Conservation (phyloP, 1,140 invertebrate species). For the Watersipora subatra region DNA sequence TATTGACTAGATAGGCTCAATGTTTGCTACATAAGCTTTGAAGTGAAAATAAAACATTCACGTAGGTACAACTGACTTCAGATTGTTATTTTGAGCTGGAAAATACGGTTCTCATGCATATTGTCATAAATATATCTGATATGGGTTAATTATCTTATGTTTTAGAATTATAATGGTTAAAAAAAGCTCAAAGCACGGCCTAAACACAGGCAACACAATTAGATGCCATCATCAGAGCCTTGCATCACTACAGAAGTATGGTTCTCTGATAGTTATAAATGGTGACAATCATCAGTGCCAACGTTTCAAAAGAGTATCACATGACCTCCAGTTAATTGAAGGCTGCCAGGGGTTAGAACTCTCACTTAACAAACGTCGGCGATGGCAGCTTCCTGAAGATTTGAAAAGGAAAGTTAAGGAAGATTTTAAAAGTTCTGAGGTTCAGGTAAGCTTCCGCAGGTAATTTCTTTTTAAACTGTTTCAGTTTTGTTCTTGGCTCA, state of each 20-base stretch:
- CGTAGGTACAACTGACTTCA: too few relatives aligned
- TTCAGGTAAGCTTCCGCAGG: not conserved
- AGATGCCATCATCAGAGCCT: not conserved
- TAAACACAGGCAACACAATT: not conserved
- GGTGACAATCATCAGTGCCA: too few relatives aligned
- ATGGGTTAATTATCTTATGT: too few relatives aligned
- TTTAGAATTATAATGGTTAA: too few relatives aligned
- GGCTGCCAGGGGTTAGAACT: not conserved
- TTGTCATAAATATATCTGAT: too few relatives aligned
- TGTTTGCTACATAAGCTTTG: too few relatives aligned
- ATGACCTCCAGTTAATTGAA: not conserved
- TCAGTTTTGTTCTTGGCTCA: too few relatives aligned
- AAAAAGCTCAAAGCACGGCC: not conserved
- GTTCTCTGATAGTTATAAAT: not conserved
- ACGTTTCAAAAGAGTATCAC: not conserved
- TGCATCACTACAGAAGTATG: not conserved
- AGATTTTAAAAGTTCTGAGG: not conserved
- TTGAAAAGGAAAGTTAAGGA: not conserved
- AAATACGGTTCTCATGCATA: too few relatives aligned
- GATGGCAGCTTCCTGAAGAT: not conserved
- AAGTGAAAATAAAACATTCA: too few relatives aligned
- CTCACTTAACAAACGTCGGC: not conserved
- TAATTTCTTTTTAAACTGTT: not conserved
- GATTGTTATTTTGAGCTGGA: too few relatives aligned
- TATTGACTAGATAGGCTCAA: too few relatives aligned